These are phyloP conservation scores for Limanda limanda DNA, from an alignment of 2,113 vertebrate species.

Conservation along the genomic window DNA sequence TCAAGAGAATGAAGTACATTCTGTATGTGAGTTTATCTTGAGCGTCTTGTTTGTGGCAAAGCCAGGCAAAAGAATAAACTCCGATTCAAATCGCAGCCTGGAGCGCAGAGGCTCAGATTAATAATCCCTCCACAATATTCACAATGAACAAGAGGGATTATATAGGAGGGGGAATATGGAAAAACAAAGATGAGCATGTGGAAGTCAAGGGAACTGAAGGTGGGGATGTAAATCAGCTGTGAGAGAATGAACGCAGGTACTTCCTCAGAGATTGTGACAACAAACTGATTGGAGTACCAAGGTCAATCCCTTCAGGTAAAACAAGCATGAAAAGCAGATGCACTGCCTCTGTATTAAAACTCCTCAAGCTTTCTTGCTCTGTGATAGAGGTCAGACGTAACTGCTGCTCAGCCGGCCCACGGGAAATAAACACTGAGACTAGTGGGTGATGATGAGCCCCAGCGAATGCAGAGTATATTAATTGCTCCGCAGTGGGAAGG, in stretches of 20 bases:
- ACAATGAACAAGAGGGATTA: conserved; percentile 27
- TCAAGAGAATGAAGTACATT: conserved; percentile 19
- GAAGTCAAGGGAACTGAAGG: conserved; percentile 13
- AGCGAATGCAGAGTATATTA: conserved; percentile 40
- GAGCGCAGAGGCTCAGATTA: conserved; percentile 6
- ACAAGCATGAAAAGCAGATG: neutral
- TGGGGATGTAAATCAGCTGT: neutral
- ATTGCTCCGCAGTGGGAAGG: conserved; percentile 27
- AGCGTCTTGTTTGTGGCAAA: neutral
- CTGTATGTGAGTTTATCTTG: conserved; percentile 46
- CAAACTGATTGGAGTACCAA: conserved; percentile 10
- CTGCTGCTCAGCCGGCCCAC: conserved; percentile 7
- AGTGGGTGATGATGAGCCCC: conserved; percentile 39
- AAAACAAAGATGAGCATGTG: conserved; percentile 20
- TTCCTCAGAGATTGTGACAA: neutral
- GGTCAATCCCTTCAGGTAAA: conserved; percentile 27
- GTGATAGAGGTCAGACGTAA: conserved; percentile 18
- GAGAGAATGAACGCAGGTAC: too few species aligned
- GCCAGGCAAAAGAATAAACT: conserved; percentile 4
- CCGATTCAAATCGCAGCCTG: neutral
- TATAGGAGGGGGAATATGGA: neutral
- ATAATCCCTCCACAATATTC: conserved; percentile 34
- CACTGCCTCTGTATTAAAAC: conserved; percentile 13
- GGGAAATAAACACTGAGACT: conserved; percentile 24
- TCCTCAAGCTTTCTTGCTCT: conserved; percentile 15